phyloP scores from a whole-genome alignment of 1,140 invertebrate species.

The Aphelenchoides avenae region DNA sequence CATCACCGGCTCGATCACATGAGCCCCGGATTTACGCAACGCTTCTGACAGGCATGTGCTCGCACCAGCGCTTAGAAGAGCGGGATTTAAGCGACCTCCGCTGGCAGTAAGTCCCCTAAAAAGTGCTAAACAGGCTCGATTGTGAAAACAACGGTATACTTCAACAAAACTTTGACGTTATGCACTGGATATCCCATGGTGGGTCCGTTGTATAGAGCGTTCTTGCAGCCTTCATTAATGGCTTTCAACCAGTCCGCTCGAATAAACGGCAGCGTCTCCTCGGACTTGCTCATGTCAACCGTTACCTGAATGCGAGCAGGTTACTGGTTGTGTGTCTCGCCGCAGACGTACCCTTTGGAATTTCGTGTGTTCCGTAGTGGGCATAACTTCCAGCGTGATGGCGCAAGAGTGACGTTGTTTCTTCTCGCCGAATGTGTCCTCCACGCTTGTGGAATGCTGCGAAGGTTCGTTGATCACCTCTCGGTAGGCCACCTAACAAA shows the following conservation, averaged over 20 bases:
- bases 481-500: slow-evolving; percentile 65
- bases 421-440: slow-evolving; percentile 31
- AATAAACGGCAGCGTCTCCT: slow-evolving; percentile 28
- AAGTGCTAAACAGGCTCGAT: background rate
- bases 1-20: slow-evolving; percentile 22
- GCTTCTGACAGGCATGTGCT: slow-evolving; percentile 22
- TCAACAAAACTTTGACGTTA: slow-evolving; percentile 72
- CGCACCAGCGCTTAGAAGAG: slow-evolving; percentile 23
- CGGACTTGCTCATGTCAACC: slow-evolving; percentile 42
- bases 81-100: slow-evolving; percentile 1
- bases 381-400: slow-evolving; percentile 59
- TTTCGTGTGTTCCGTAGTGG: slow-evolving; percentile 62
- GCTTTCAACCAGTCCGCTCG: slow-evolving; percentile 61
- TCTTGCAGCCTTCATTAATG: slow-evolving; percentile 62
- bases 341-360: slow-evolving; percentile 34
- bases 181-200: slow-evolving; percentile 67
- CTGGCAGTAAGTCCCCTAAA: slow-evolving; percentile 16
- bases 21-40: slow-evolving; percentile 2
- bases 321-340: slow-evolving; percentile 1
- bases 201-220: slow-evolving; percentile 62
- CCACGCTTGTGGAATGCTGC: slow-evolving; percentile 60
- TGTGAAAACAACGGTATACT: slow-evolving; percentile 52
- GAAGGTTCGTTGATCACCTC: slow-evolving; percentile 65
- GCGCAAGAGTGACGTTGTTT: slow-evolving; percentile 23
- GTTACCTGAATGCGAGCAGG: slow-evolving; percentile 36